Base-by-base conservation (phyloP, 2,113 vertebrate species). In the Gasterosteus aculeatus region DNA sequence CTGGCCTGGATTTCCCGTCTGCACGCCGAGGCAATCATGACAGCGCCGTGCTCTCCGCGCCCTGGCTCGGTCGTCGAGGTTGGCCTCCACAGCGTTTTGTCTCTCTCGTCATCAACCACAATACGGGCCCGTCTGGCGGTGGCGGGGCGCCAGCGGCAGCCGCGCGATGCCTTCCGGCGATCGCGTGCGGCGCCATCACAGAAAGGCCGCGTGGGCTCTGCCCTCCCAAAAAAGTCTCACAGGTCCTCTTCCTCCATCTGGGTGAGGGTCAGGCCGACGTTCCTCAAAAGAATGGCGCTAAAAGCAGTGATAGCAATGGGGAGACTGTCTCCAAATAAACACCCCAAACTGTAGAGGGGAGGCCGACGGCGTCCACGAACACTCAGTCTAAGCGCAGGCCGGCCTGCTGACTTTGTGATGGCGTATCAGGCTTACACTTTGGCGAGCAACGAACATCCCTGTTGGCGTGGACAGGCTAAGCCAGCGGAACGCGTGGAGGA, bases 371-470 rank as follows among this genome's bases (percentile, higher is more conserved):
- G 46, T 42, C 46, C 38, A 33, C 33, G 18, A 59, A 75, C 46
- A 84, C 77, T 56, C 47, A 41, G 41, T 75, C 73, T 78, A 82
- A 80, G 87, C 75, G 81, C 72, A 83, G 72, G 73, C 31, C 47
- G 58, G 16, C 76, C 66, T 7, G 39, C 74, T 79, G 81, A 46
- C 64, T 75, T 47, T 56, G 35, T 5, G 14, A 72, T 67, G 53
- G 47, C 71, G 77, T 69, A 51, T 69, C 69, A 80, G 77, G 77
- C 78, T 69, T 60, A 74, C 39, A 75, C 80, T 62, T 75, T 85
- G 82, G 84, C 89, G 79, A 60, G 18, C 65, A 41, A 62, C 8
- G 56, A 10, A 18, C 66, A 29, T 77, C 74, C 59, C 69, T 56
- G 62, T 75, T 82, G 80, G 75, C 77, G 56, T 73, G 63, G 72